These are phyloP conservation scores for Allochrocebus solatus DNA, from an alignment of 2,797 vertebrate species.

Conservation along the genomic window DNA sequence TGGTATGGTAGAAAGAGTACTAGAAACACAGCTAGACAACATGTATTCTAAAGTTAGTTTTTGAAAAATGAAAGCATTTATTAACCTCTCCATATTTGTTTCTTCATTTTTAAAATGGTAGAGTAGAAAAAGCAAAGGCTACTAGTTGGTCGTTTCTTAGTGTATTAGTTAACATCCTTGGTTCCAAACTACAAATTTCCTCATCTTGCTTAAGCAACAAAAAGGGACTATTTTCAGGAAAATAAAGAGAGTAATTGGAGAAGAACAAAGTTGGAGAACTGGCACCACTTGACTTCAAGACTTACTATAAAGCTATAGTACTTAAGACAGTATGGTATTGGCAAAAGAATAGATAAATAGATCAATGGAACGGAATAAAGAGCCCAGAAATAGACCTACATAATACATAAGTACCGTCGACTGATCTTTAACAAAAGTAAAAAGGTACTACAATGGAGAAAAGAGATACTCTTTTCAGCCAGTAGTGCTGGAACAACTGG, in stretches of 20 bases:
- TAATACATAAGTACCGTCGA: background rate
- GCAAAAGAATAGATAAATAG: background rate
- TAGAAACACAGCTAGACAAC: background rate
- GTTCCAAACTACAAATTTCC: constrained; percentile 1
- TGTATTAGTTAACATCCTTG: background rate
- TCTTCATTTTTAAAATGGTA: constrained; percentile 13
- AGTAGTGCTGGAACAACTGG: background rate
- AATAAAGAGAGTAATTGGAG: background rate
- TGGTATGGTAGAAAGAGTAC: background rate
- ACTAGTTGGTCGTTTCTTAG: background rate
- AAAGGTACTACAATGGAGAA: background rate
- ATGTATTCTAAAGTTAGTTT: background rate
- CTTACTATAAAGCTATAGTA: background rate
- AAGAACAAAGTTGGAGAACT: background rate
- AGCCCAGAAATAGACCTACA: background rate
- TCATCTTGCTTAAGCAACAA: background rate
- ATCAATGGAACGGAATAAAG: background rate
- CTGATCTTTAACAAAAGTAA: background rate
- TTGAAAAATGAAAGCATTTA: constrained; percentile 20
- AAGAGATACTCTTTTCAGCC: background rate
- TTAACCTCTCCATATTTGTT: background rate
- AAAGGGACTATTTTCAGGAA: background rate
- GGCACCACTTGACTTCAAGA: background rate
- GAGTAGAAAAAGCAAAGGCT: constrained; percentile 5
- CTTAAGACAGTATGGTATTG: background rate